Evolutionary conservation across 2,113 vertebrate species (phyloP).

Genomic region (Aptenodytes forsteri): DNA sequence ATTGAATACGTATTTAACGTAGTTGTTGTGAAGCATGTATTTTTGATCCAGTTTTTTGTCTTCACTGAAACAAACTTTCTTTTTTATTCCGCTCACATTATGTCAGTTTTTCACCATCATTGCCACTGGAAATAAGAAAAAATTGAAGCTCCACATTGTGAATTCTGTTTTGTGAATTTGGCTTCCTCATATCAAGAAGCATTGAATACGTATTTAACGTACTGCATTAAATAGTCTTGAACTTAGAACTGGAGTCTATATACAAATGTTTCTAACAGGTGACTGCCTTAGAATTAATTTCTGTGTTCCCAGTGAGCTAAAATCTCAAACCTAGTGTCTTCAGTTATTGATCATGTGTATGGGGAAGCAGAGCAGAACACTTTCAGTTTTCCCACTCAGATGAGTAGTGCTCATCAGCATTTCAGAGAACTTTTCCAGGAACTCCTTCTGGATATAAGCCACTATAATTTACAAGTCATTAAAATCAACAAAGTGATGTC

Average conservation of each 20-base stretch:
- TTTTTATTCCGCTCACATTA: background rate
- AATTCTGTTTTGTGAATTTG: background rate
- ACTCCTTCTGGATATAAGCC: background rate
- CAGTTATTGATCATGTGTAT: background rate
- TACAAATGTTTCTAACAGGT: background rate
- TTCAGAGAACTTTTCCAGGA: background rate
- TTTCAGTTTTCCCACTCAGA: background rate
- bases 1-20: background rate
- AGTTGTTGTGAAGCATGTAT: background rate
- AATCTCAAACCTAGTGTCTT: background rate
- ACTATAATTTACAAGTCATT: background rate
- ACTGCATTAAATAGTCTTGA: background rate
- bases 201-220: background rate
- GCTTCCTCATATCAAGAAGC: background rate
- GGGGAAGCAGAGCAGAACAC: background rate
- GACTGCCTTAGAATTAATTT: background rate
- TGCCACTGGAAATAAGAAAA: background rate
- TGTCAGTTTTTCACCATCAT: background rate
- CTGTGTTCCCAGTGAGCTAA: background rate
- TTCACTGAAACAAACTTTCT: background rate
- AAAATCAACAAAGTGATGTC: background rate
- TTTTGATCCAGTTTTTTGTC: background rate
- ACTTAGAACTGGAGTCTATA: background rate
- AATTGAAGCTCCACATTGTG: background rate
- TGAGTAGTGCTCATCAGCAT: background rate